Evolutionary conservation across 2,888 invertebrate species (phyloP).

Genomic region (Metopia argyrocephala): DNA sequence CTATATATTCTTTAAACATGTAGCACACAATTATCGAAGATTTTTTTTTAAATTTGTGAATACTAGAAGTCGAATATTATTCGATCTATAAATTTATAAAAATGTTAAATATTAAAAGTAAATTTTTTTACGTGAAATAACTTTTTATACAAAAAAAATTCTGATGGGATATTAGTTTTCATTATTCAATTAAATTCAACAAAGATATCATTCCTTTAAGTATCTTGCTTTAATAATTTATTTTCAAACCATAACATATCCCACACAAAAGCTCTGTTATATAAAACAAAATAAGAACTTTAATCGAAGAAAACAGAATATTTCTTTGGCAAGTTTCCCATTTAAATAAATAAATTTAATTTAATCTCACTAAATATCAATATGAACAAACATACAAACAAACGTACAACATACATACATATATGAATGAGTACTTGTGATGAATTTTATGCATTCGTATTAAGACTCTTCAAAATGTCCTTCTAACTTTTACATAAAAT

Average conservation of each 20-base stretch:
- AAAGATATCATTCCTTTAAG: background rate
- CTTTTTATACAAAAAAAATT: no score
- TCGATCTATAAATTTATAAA: no score
- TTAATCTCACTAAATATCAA: background rate
- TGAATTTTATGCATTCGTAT: constrained; percentile 17
- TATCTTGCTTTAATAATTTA: background rate
- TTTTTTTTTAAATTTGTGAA: no score
- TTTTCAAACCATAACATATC: background rate
- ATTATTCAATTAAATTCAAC: background rate
- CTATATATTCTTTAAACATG: no score
- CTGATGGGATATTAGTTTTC: background rate
- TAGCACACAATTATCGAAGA: no score
- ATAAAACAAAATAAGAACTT: background rate
- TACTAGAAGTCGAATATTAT: no score
- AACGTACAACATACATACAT: background rate
- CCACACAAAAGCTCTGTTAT: background rate
- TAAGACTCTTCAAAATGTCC: constrained; percentile 13
- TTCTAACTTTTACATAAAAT: background rate
- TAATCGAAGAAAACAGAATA: background rate
- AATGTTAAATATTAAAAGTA: background rate
- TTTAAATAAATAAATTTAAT: constrained; percentile 37
- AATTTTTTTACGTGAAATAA: background rate
- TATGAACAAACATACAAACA: constrained; percentile 27
- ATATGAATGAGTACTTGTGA: background rate
- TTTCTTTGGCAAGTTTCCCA: constrained; percentile 29